Evolutionary conservation across 2,888 invertebrate genomes (phyloP).

Genomic region (Drosophila borealis): DNA sequence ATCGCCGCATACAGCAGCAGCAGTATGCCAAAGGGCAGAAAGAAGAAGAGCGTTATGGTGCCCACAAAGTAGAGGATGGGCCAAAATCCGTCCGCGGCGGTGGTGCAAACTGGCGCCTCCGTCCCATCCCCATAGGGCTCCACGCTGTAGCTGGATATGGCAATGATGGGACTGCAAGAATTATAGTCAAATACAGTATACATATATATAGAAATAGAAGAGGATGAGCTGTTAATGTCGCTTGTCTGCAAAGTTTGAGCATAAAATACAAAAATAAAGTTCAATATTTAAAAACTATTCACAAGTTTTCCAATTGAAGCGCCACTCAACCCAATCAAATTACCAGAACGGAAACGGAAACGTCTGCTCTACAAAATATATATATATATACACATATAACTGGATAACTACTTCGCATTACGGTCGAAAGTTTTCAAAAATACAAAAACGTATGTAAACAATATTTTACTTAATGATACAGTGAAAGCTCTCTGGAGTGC

Average conservation of each 20-base stretch:
- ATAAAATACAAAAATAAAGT: constrained; percentile 38
- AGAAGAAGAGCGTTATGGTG: constrained; percentile 93
- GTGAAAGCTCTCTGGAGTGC: neutral
- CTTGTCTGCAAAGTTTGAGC: constrained; percentile 68
- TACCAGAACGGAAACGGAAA: constrained; percentile 70
- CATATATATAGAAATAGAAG: constrained; percentile 7
- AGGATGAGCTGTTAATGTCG: constrained; percentile 20
- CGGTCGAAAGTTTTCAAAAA: constrained; percentile 20
- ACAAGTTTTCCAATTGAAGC: constrained; percentile 45
- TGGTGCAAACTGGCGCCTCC: constrained; percentile 91
- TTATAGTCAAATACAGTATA: constrained; percentile 22
- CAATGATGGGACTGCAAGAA: constrained; percentile 91
- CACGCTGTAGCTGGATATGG: constrained; percentile 91
- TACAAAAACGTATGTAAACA: constrained; percentile 27
- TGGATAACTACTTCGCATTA: constrained; percentile 24
- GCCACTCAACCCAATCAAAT: constrained; percentile 68
- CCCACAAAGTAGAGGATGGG: constrained; percentile 92
- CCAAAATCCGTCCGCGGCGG: constrained; percentile 92
- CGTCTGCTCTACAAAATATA: constrained; percentile 39
- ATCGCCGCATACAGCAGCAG: constrained; percentile 93
- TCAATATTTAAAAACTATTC: constrained; percentile 62
- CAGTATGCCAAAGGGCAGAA: constrained; percentile 92
- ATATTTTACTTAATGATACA: constrained; percentile 33
- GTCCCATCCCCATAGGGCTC: constrained; percentile 90
- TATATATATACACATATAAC: constrained; percentile 32